phyloP scores from a whole-genome alignment of 1,140 invertebrate species.

The Ylistrum balloti region DNA sequence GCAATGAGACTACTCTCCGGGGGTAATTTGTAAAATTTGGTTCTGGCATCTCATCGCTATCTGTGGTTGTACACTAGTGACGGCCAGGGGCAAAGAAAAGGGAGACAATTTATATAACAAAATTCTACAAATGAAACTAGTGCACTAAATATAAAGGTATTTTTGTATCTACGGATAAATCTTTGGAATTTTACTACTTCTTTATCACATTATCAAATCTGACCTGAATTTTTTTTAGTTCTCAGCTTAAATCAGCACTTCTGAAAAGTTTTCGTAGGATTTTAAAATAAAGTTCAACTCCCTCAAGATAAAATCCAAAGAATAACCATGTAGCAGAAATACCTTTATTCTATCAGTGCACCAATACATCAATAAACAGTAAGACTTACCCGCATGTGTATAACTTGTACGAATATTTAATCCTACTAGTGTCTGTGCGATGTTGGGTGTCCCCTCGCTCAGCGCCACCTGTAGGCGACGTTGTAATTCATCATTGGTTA shows the following conservation, averaged over 20 bases:
- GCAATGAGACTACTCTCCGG: constrained; percentile 58
- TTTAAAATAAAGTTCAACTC: too few relatives aligned
- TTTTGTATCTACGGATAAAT: background rate
- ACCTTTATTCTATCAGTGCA: background rate
- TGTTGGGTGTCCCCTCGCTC: constrained; percentile 67
- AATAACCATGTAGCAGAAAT: background rate
- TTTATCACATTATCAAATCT: too few relatives aligned
- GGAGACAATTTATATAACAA: background rate
- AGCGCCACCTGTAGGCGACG: constrained; percentile 67
- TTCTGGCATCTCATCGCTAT: constrained; percentile 50
- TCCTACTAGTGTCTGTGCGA: constrained; percentile 67
- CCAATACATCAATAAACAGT: background rate
- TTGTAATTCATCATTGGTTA: constrained; percentile 68
- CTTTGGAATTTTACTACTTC: too few relatives aligned
- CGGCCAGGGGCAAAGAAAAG: constrained; percentile 1
- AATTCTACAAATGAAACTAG: background rate
- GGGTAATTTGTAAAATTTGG: constrained; percentile 49
- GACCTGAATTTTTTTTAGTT: background rate
- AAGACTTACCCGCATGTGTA: constrained; percentile 70
- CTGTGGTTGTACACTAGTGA: constrained; percentile 57
- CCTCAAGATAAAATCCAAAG: background rate
- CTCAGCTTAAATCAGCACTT: too few relatives aligned
- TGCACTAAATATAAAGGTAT: background rate
- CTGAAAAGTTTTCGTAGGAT: too few relatives aligned
- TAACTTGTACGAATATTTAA: constrained; percentile 65